These are phyloP conservation scores for Mantis religiosa DNA, from an alignment of 2,888 invertebrate genomes.

Conservation along the genomic window DNA sequence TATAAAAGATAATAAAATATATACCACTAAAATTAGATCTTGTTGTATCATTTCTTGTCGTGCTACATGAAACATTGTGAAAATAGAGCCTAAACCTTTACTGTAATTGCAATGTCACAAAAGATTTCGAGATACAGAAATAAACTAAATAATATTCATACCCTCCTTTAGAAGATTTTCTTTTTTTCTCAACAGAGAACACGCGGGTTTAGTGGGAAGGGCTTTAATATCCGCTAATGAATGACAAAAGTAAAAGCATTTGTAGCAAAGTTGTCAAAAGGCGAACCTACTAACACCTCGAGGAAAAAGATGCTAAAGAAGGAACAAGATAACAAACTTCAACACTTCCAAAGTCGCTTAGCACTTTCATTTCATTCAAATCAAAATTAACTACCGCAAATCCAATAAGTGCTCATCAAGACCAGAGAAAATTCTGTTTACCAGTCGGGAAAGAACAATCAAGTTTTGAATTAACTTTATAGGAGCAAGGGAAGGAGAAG, in stretches of 20 bases:
- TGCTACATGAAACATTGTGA: no score
- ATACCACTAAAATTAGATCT: no score
- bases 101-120: no score
- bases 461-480: not conserved
- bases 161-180: no score
- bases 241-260: not conserved
- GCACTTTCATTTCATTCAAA: not conserved
- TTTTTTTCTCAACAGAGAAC: no score
- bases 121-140: no score
- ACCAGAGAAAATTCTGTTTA: not conserved
- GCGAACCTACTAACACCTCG: not conserved
- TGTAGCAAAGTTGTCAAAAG: not conserved
- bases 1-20: no score
- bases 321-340: not conserved
- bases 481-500: not conserved
- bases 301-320: not conserved
- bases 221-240: no score
- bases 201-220: no score
- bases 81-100: no score
- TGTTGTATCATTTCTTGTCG: no score
- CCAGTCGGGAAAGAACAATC: not conserved
- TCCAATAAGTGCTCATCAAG: conserved; percentile 7
- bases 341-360: not conserved
- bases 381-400: conserved; percentile 14
- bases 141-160: no score